Evolutionary conservation across 2,797 vertebrate species (phyloP), one percentile per base, ranked within the genome.

Genomic region (Antrozous pallidus): DNA sequence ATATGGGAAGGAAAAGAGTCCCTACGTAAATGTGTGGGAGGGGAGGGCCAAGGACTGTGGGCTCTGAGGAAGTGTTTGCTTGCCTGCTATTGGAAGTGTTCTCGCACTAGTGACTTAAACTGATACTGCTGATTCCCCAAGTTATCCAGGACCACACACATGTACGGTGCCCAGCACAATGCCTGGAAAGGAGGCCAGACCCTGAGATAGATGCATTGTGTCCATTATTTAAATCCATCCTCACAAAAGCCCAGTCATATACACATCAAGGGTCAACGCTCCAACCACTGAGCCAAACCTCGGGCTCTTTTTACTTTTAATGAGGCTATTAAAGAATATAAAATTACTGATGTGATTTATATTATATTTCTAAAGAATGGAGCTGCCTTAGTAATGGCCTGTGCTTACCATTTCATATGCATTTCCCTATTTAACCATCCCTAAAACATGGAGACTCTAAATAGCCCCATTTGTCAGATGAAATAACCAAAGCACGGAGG

Each of bases 61-160:
- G 28, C 28, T 58, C 56, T 61, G 58, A 31, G 28, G 58, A 31
- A 61, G 26, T 31, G 28, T 61, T 26, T 61, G 10, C 42, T 77
- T 24, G 16, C n/a, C 20, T 13, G 33, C 14, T n/a, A 79, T 13
- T 70, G 3, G 3, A 8, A 63, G 14, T 47, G 38, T 31, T 81
- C 51, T 28, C 4, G 5, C 51, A 36, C 70, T 20, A 20, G 9
- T 20, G 75, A 61, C 56, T 93, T 22, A 49, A 33, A 51, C 11
- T 28, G 45, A 31, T 1, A 2, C 7, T 56, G 11, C 4, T 0
- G 28, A 0, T 45, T 8, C 31, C 54, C n/a, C 0, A 4, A 38
- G n/a, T 74, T 56, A 26, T 13, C 24, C 4, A 42, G 31, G 42
- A 2, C 31, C 63, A 58, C 54, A 20, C 28, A 18, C 6, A 9